A percentile compares a stretch with the other conserved stretches of the same genome.
Conservation (phyloP, 2,113 vertebrate genomes). For the Triplophysa dalaica region DNA sequence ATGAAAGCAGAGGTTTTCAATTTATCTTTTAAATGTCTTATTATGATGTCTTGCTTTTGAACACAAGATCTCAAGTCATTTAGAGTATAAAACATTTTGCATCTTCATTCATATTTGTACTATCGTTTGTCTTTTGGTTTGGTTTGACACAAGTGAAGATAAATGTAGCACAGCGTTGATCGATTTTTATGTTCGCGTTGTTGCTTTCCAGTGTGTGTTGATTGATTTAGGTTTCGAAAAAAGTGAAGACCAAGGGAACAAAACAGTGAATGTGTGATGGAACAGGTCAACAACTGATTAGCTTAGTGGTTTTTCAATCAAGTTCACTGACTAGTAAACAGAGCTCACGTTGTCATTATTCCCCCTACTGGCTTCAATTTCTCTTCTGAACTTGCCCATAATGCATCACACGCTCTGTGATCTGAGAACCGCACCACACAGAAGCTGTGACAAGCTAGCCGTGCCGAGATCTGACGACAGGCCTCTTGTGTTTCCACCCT, state of each 20-base stretch:
- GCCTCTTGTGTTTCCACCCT: conserved; percentile 48
- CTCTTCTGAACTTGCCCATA: neutral
- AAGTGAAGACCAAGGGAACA: neutral
- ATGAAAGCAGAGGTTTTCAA: conserved; percentile 20
- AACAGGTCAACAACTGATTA: neutral
- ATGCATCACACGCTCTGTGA: neutral
- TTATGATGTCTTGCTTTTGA: neutral
- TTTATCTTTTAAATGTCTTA: neutral
- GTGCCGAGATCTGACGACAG: conserved; percentile 14
- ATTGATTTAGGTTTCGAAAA: neutral
- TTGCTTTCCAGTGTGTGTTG: conserved; percentile 1
- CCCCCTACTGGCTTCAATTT: neutral
- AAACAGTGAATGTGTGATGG: neutral
- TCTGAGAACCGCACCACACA: conserved; percentile 12
- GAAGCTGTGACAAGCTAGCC: neutral
- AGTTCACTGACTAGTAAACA: neutral
- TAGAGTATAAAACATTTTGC: neutral
- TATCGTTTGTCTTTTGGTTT: neutral
- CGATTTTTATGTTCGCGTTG: neutral
- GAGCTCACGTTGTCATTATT: neutral
- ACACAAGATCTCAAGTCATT: neutral
- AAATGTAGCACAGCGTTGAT: neutral
- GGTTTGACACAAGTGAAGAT: neutral
- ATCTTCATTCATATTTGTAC: neutral
- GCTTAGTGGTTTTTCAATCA: neutral